Base-by-base conservation (phyloP, 92 coral and sea anemone species). In the Palythoa caribaeorum region DNA sequence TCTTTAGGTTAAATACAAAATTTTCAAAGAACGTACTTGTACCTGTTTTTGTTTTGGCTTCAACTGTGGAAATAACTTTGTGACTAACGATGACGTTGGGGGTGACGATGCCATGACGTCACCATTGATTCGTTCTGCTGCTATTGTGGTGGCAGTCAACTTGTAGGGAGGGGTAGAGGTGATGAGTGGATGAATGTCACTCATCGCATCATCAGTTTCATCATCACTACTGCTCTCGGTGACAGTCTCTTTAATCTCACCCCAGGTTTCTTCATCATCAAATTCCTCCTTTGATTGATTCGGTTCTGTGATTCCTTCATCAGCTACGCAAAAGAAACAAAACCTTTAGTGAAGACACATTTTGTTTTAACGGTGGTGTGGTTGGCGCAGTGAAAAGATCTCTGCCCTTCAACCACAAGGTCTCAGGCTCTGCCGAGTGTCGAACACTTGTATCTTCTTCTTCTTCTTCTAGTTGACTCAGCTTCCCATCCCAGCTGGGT, bases 11-110 rank as follows among this genome's bases (percentile, higher is more conserved):
- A 28, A 28, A 28, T 28, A 28, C 28, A 28, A 28, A 28, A 28
- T 28, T 28, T 28, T 28, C 28, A 28, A 28, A 28, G 28, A 28
- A 15, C 65, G 2, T 83, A 86, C 91, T 74, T 90, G 77, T 53
- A 88, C 89, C 44, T 52, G 40, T 21, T 66, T 65, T 81, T 81
- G 75, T 62, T 92, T 92, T 20, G 92, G 94, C 79, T 97, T 97
- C 55, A 97, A 70, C 89, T 97, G 98, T 6, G 99, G 99, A 65
- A 97, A 97, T 36, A 97, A 90, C 95, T 97, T 97, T 37, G 94
- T 89, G 70, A 97, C 97, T 51, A 97, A 90, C 0, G 98, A 90
- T 50, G 99, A 97, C 8, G 99, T 95, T 4, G 99, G 99, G 15
- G 99, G 99, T 14, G 99, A 95, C 55, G 98, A 92, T 13, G 93